Conservation (phyloP, 2,888 invertebrate genomes). For the Tachina fera region DNA sequence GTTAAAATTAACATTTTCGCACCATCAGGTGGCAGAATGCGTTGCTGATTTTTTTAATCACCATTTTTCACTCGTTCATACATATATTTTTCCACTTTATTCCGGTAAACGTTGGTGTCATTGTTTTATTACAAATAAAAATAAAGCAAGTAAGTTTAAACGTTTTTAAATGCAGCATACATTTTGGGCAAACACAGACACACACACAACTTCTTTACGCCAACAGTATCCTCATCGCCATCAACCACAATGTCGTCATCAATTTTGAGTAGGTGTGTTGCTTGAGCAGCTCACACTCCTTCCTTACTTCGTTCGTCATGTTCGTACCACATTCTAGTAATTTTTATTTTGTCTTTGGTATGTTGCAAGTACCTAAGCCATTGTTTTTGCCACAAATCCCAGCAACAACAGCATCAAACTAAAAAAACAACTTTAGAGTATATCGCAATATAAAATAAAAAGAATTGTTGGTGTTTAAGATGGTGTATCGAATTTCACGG, state of each 20-base stretch:
- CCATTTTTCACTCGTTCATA: conserved; percentile 17
- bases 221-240: conserved; percentile 14
- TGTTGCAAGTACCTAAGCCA: conserved; percentile 57
- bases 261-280: conserved; percentile 60
- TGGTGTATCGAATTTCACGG: conserved; percentile 69
- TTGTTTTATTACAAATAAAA: conserved; percentile 27
- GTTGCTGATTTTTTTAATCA: conserved; percentile 16
- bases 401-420: conserved; percentile 17
- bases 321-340: conserved; percentile 24
- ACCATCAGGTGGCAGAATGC: conserved; percentile 55
- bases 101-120: conserved; percentile 42
- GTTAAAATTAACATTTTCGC: conserved; percentile 55
- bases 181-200: background rate
- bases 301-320: conserved; percentile 19
- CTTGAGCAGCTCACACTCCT: conserved; percentile 28
- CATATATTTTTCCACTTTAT: conserved; percentile 3
- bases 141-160: conserved; percentile 8
- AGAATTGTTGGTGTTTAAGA: conserved; percentile 66
- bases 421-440: background rate
- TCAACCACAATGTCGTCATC: conserved; percentile 41
- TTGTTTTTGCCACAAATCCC: conserved; percentile 52
- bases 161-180: conserved; percentile 40
- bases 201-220: conserved; percentile 28
- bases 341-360: conserved; percentile 22
- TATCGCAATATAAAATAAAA: conserved; percentile 37